phyloP scores from a whole-genome alignment of 2,113 vertebrate genomes.

The Perognathus longimembris region DNA sequence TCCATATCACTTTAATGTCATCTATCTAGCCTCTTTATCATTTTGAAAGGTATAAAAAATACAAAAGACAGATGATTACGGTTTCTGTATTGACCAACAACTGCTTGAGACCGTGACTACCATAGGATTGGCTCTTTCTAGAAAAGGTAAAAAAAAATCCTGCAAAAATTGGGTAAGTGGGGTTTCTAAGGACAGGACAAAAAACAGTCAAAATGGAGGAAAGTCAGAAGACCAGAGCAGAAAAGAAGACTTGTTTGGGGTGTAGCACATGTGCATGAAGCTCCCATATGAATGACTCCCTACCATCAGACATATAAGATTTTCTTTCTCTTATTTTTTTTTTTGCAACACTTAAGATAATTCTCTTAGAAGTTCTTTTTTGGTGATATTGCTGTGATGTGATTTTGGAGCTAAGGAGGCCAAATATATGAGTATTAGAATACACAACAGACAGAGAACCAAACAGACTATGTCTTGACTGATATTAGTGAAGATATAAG shows the following conservation, averaged over 20 bases:
- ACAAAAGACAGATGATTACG: background rate
- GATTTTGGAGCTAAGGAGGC: too few species aligned
- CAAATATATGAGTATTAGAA: background rate
- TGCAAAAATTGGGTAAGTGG: background rate
- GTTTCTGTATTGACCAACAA: background rate
- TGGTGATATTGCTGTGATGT: too few species aligned
- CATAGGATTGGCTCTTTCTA: background rate
- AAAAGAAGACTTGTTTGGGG: background rate
- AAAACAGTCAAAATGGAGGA: background rate
- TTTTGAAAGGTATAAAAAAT: background rate
- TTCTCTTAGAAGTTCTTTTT: background rate
- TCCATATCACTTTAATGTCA: background rate
- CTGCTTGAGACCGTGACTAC: background rate
- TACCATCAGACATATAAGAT: rapidly evolving
- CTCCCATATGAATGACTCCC: background rate
- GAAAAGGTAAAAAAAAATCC: background rate
- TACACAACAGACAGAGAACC: background rate
- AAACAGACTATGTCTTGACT: background rate
- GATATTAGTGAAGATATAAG: background rate
- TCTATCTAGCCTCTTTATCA: background rate
- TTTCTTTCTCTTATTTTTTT: background rate
- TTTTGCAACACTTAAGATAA: background rate
- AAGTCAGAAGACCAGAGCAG: background rate
- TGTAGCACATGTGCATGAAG: background rate
- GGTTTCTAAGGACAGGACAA: background rate